A percentile compares a stretch with the other conserved stretches of the same genome.
Evolutionary conservation across 2,888 invertebrate species (phyloP).

Genomic region (Synanthedon andrenaeformis): DNA sequence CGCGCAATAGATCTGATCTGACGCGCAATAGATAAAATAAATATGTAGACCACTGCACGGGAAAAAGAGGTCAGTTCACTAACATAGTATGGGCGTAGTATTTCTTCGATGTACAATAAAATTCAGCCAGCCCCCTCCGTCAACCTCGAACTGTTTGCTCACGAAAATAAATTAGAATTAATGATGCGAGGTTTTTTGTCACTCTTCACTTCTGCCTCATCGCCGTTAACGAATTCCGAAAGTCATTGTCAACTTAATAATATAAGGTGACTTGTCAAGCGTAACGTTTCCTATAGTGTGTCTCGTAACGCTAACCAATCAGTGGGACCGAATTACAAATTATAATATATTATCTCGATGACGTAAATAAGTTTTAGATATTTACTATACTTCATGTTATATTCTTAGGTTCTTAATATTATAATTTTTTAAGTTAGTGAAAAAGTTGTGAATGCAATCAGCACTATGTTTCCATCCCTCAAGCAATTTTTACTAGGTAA

Average conservation of each 20-base stretch:
- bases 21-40: background rate
- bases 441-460: too few relatives aligned
- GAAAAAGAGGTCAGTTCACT: too few relatives aligned
- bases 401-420: too few relatives aligned
- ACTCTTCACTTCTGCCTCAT: constrained; percentile 4
- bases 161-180: background rate
- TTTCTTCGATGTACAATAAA: too few relatives aligned
- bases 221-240: constrained; percentile 4
- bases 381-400: too few relatives aligned
- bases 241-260: constrained; percentile 3
- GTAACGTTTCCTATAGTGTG: background rate
- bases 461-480: too few relatives aligned
- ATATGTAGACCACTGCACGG: background rate
- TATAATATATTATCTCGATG: background rate
- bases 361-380: background rate
- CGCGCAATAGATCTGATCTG: too few relatives aligned
- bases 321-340: background rate
- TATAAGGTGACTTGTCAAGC: constrained; percentile 2
- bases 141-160: background rate
- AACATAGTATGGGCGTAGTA: too few relatives aligned
- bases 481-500: too few relatives aligned
- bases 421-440: too few relatives aligned
- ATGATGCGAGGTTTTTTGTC: constrained; percentile 2
- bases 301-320: background rate
- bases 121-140: too few relatives aligned